Base-by-base conservation (phyloP, 2,888 invertebrate species). In the Lasioglossum leucozonium region DNA sequence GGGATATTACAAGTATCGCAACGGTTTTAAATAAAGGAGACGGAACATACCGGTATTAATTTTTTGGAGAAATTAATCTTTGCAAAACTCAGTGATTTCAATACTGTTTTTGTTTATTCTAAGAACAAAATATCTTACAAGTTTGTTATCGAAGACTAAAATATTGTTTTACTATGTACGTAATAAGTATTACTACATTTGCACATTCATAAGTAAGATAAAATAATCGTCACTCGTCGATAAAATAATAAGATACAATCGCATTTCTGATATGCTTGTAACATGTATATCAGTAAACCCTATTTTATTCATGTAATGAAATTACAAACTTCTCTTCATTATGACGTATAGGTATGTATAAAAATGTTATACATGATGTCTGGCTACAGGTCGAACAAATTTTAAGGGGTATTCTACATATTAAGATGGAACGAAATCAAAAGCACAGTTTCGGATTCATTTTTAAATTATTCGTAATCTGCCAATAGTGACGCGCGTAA, bases 181-280 rank as follows among this genome's bases (percentile, higher is more conserved):
- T 71, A 6, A 51, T 47, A 40, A 6, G 40, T 47, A 37, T 69
- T 44, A 42, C 37, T 62, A 37, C n/a, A 34, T 72, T 44, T 72
- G 65, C 34, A 26, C 16, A 42, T 65, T 72, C 18, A n/a, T 6
- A 26, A 5, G 11, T 55, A 51, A 51, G 22, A 81, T 30, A 30
- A 74, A 30, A 37, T 26, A 40, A 75, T 44, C 40, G 22, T 11
- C 40, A 40, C 13, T n/a, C 69, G 40, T n/a, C 40, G 69, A 40
- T 69, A 13, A 67, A 67, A 37, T 67, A 34, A 67, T n/a, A 69
- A 11, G n/a, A 40, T 40, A 13, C 37, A 69, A 55, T 13, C 62
- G 65, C 47, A 75, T 84, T 79, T 90, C 89, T 88, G 77, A 71
- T 90, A 86, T 89, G 89, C 89, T 90, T 90, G 88, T 88, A 90